Conservation (phyloP, 92 coral and sea anemone species). For the Muricea muricata region DNA sequence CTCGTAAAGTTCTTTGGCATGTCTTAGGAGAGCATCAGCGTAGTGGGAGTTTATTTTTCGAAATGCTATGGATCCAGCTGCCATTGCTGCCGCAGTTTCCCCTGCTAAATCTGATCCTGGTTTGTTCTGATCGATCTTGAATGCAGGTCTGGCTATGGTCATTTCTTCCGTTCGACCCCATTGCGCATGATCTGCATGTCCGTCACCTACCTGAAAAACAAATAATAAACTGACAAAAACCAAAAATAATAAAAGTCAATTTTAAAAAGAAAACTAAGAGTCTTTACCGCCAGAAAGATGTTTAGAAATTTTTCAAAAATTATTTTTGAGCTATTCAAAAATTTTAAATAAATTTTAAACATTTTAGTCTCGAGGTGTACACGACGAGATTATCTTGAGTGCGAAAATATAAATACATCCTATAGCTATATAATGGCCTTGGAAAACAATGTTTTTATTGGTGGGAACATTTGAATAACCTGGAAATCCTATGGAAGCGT, state of each 20-base stretch:
- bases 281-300: too few relatives aligned
- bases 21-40: slow-evolving; percentile 66
- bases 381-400: too few relatives aligned
- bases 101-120: slow-evolving; percentile 93
- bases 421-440: too few relatives aligned
- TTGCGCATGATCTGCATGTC: slow-evolving; percentile 75
- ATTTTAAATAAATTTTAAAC: too few relatives aligned
- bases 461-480: too few relatives aligned
- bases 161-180: slow-evolving; percentile 98
- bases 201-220: slow-evolving; percentile 78
- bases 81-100: slow-evolving; percentile 93
- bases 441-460: too few relatives aligned
- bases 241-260: neutral
- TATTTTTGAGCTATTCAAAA: neutral
- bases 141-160: slow-evolving; percentile 87
- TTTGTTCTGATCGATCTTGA: slow-evolving; percentile 70
- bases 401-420: too few relatives aligned
- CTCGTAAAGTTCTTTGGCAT: slow-evolving; percentile 76
- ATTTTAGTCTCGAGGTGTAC: too few relatives aligned
- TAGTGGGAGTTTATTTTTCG: slow-evolving; percentile 59
- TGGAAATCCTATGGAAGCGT: too few relatives aligned
- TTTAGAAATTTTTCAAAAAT: too few relatives aligned
- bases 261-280: too few relatives aligned
- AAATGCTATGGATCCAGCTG: slow-evolving; percentile 86
- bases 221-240: neutral